Percentiles rank a stretch among this genome's conserved stretches.
These are phyloP conservation scores for Meda fulgida DNA, from an alignment of 2,797 vertebrate genomes.

Conservation along the genomic window DNA sequence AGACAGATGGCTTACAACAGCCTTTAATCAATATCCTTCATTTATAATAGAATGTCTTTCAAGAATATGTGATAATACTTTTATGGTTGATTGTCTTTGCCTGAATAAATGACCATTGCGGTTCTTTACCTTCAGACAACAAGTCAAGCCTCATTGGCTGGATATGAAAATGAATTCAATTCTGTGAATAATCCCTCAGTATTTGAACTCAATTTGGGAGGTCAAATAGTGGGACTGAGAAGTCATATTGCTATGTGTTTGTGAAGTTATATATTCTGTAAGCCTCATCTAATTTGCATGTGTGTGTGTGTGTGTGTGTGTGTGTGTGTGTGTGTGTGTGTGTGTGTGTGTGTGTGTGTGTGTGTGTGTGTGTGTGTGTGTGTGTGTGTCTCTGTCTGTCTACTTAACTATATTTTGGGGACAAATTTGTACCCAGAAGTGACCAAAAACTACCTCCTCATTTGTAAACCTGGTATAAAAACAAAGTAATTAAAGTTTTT, in stretches of 20 bases:
- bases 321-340: no score
- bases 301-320: no score
- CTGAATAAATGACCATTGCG: slow-evolving; percentile 43
- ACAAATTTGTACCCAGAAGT: no score
- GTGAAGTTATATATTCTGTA: not conserved
- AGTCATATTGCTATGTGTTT: not conserved
- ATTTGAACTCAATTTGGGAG: not conserved
- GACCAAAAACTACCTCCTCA: no score
- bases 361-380: no score
- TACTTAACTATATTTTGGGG: no score
- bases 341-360: no score
- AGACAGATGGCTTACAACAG: slow-evolving; percentile 39
- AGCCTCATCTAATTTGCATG: not conserved
- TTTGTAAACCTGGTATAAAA: no score
- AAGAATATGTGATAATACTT: slow-evolving; percentile 36
- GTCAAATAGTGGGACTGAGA: not conserved
- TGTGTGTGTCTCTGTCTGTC: no score
- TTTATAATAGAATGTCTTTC: slow-evolving; percentile 34
- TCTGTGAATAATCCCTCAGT: slow-evolving; percentile 17
- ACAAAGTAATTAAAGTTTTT: no score
- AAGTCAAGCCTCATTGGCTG: slow-evolving; percentile 48
- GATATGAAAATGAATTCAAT: slow-evolving; percentile 34
- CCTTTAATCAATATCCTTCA: slow-evolving; percentile 49
- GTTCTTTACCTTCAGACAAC: slow-evolving; percentile 42
- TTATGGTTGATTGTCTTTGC: slow-evolving; percentile 49